Evolutionary conservation across 2,888 invertebrate genomes (phyloP).

Genomic region (Steinernema hermaphroditum): DNA sequence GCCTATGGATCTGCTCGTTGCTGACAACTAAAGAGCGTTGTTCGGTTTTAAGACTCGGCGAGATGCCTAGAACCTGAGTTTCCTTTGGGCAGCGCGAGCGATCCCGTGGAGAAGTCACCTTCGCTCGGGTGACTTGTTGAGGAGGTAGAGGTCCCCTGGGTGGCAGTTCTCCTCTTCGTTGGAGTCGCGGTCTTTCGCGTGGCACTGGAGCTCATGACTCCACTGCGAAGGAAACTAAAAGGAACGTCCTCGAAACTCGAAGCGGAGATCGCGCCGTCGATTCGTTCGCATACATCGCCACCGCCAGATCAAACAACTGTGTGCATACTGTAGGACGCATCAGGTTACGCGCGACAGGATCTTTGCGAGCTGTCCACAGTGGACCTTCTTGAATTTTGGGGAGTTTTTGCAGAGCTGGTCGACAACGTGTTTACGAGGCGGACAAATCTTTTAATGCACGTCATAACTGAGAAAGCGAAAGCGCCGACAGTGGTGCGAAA

Average conservation of each 20-base stretch:
- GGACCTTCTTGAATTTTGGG: not conserved
- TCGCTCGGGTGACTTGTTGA: not conserved
- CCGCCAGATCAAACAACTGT: not conserved
- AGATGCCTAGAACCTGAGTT: not conserved
- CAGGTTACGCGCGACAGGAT: not conserved
- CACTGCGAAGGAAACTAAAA: too few relatives aligned
- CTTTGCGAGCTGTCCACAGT: not conserved
- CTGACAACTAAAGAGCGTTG: not conserved
- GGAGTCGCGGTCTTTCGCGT: slow-evolving; percentile 14
- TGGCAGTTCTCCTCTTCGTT: not conserved
- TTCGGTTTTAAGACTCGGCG: not conserved
- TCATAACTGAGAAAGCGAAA: too few relatives aligned
- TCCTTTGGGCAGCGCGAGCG: not conserved
- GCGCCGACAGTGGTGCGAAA: too few relatives aligned
- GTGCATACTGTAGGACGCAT: not conserved
- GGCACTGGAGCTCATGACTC: not conserved
- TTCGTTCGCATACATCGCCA: too few relatives aligned
- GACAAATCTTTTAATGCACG: too few relatives aligned
- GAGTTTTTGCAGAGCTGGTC: too few relatives aligned
- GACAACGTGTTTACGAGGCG: too few relatives aligned
- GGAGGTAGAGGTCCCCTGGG: slow-evolving; percentile 7
- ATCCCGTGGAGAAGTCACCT: not conserved
- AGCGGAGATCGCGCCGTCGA: too few relatives aligned
- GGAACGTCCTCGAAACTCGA: too few relatives aligned
- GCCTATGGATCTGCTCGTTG: not conserved